Percentiles rank a stretch among this genome's conserved stretches.
Conservation (phyloP, 1,140 invertebrate species). For the Lordiphosa collinella region DNA sequence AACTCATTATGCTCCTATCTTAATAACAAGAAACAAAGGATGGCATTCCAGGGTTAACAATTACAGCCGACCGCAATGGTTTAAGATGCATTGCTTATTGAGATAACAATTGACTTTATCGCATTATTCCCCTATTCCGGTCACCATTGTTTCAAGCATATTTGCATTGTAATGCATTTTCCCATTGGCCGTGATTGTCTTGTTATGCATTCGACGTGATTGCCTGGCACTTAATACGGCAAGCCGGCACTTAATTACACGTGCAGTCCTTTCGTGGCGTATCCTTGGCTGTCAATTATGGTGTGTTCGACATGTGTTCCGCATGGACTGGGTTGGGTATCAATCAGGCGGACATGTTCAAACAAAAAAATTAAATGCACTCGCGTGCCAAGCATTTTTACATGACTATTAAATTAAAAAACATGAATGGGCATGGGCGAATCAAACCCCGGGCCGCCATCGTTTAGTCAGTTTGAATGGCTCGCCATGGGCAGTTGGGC, state of each 20-base stretch:
- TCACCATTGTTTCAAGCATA: too few species aligned
- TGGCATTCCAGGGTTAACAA: too few species aligned
- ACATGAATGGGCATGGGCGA: conserved; percentile 50
- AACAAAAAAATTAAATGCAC: conserved; percentile 69
- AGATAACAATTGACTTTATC: too few species aligned
- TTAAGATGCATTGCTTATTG: too few species aligned
- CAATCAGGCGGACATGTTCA: conserved; percentile 71
- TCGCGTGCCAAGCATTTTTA: conserved; percentile 63
- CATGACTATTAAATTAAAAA: conserved; percentile 77
- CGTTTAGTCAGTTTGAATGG: conserved; percentile 61
- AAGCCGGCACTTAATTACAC: conserved; percentile 65
- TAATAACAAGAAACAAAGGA: too few species aligned
- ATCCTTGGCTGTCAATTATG: conserved; percentile 62
- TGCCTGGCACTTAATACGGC: conserved; percentile 59
- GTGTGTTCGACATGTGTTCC: conserved; percentile 58
- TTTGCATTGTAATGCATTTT: too few species aligned
- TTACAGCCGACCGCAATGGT: too few species aligned
- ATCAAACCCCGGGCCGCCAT: conserved; percentile 24
- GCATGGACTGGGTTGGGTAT: conserved; percentile 39
- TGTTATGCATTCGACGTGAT: conserved; percentile 35
- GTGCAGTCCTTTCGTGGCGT: conserved; percentile 39
- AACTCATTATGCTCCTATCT: too few species aligned
- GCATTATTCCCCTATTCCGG: too few species aligned
- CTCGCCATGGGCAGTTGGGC: conserved; percentile 27
- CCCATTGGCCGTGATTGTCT: conserved; percentile 38